Evolutionary conservation across 2,888 invertebrate genomes (phyloP).

Genomic region (Acanthococcus lagerstroemiae): DNA sequence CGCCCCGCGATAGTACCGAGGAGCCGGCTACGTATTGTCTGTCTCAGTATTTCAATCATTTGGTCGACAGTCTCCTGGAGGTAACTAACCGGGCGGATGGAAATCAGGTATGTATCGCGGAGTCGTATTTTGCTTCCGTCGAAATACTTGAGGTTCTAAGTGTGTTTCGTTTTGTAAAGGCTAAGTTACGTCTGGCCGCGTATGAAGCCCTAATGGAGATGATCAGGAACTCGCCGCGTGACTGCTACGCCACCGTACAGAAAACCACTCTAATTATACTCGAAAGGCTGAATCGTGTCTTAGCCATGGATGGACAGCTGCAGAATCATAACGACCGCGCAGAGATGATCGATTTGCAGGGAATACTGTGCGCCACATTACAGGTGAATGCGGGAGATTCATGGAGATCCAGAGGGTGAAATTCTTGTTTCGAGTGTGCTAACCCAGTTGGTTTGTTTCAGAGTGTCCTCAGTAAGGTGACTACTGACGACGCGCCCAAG

Average conservation of each 20-base stretch:
- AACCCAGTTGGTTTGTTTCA: slow-evolving; percentile 43
- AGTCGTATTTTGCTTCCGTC: too few relatives aligned
- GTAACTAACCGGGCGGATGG: slow-evolving; percentile 92
- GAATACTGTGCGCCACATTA: slow-evolving; percentile 90
- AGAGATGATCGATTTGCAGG: slow-evolving; percentile 91
- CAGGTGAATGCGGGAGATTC: too few relatives aligned
- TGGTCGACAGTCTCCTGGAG: slow-evolving; percentile 79
- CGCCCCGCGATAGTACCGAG: slow-evolving; percentile 48
- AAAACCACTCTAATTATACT: slow-evolving; percentile 92
- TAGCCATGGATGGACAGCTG: slow-evolving; percentile 86
- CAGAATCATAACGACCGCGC: slow-evolving; percentile 77
- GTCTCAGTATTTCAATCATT: slow-evolving; percentile 85
- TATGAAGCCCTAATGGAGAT: slow-evolving; percentile 99
- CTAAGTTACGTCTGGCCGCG: slow-evolving; percentile 89
- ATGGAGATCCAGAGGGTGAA: background rate
- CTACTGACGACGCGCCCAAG: slow-evolving; percentile 84
- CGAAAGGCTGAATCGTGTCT: slow-evolving; percentile 81
- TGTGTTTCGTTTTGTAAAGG: slow-evolving; percentile 43
- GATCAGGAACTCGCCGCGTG: slow-evolving; percentile 94
- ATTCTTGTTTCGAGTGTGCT: background rate
- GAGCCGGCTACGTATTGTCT: slow-evolving; percentile 86
- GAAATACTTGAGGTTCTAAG: too few relatives aligned
- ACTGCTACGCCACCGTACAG: slow-evolving; percentile 93
- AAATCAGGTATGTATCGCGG: slow-evolving; percentile 45
- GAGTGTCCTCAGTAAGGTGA: slow-evolving; percentile 87